Evolutionary conservation across 64 coral and sea anemone genomes (phyloP), one percentile per base, ranked within the genome.

Genomic region (Montipora efflorescens): DNA sequence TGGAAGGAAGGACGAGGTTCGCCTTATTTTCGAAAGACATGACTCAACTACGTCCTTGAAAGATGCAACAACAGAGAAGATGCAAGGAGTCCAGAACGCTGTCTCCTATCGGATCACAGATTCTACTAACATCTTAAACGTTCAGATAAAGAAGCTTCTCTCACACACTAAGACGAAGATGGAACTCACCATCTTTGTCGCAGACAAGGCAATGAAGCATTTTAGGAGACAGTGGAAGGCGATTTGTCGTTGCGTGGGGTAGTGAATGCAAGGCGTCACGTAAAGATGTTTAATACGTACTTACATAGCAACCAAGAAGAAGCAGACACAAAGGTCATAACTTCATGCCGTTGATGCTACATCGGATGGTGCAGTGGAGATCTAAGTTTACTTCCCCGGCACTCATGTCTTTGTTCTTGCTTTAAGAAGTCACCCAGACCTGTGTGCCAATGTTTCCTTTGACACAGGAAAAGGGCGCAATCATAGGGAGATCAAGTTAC

Each of bases 401-500:
- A 80, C 77, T 48, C 57, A 90, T 90, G 76, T 90, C 6, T 70
- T 90, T 47, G 76, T 90, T 36, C 89, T 90, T 64, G 74, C 77
- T 59, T 59, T 78, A 15, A 76, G 81, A 12, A 28, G 28, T 28
- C 59, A 90, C 21, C 47, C 88, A 76, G 50, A 90, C 12, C 68
- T 92, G 20, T 92, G 90, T 57, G 19, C 20, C 6, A 77, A 93
- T 48, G 62, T 47, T 13, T 23, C 44, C 0, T 79, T 81, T 52
- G 74, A 67, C 23, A 93, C 82, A 64, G 91, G 58, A 16, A 87
- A 66, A 93, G 83, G 91, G 59, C 23, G 19, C 18, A 77, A 87
- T 57, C 82, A 45, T 36, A 49, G 91, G 51, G 76, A 52, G 46
- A 87, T 93, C 13, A 80, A 67, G 82, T 58, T 93, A 49, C 13